Conservation (phyloP, 2,888 invertebrate genomes). For the Ophion slaviceki region DNA sequence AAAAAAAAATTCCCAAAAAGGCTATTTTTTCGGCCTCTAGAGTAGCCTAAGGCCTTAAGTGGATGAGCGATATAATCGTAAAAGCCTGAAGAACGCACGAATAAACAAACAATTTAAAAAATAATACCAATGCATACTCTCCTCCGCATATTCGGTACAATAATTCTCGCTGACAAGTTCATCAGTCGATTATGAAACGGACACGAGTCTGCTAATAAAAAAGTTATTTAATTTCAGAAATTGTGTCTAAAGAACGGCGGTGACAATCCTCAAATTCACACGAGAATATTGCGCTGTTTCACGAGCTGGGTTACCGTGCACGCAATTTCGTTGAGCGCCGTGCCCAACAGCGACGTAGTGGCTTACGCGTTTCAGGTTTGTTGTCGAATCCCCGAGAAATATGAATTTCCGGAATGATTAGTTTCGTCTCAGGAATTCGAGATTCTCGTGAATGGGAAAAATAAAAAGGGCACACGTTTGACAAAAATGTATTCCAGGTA, state of each 20-base stretch:
- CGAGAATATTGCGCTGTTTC: conserved; percentile 93
- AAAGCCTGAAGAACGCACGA: no score
- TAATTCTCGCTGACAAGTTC: neutral
- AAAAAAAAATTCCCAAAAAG: no score
- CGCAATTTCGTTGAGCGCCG: conserved; percentile 90
- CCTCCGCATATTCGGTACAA: no score
- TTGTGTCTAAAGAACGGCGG: conserved; percentile 88
- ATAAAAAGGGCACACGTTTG: neutral
- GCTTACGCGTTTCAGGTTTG: conserved; percentile 88
- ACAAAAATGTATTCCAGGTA: conserved; percentile 79
- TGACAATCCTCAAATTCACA: conserved; percentile 88
- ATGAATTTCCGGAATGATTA: neutral
- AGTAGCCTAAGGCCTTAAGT: no score
- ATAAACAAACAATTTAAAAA: no score
- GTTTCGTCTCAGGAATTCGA: neutral
- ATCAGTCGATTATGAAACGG: neutral
- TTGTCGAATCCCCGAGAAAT: neutral
- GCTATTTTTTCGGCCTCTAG: no score
- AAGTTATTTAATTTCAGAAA: conserved; percentile 83
- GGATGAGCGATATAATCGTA: no score
- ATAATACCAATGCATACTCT: no score
- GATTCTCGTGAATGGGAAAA: neutral
- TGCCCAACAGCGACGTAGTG: conserved; percentile 90
- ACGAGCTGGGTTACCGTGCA: conserved; percentile 96
- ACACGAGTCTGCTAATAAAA: neutral